These are phyloP conservation scores for Liparis tanakae DNA, from an alignment of 2,797 vertebrate genomes.

Conservation along the genomic window DNA sequence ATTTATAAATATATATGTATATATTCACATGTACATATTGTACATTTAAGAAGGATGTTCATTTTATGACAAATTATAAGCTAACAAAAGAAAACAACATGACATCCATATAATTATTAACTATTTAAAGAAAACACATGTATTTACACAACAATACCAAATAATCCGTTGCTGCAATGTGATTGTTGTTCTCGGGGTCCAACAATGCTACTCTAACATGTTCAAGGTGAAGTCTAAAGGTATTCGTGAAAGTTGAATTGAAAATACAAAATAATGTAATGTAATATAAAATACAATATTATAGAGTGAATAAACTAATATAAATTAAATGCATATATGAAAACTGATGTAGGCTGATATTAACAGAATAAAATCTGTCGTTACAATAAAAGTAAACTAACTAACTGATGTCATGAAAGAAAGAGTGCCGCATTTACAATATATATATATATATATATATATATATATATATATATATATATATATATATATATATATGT, in stretches of 20 bases:
- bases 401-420: not conserved
- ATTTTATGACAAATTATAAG: not conserved
- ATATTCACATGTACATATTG: not conserved
- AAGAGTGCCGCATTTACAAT: not conserved
- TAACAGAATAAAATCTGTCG: not conserved
- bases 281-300: too few relatives aligned
- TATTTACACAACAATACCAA: not conserved
- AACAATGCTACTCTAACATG: not conserved
- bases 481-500: too few relatives aligned
- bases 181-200: not conserved
- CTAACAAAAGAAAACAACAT: not conserved
- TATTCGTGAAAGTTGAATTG: not conserved
- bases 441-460: too few relatives aligned
- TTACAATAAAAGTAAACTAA: too few relatives aligned
- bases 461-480: too few relatives aligned
- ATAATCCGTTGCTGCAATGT: not conserved
- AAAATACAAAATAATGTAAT: not conserved
- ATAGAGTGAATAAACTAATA: not conserved
- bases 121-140: too few relatives aligned
- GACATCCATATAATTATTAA: not conserved
- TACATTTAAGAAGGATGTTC: not conserved
- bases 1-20: too few relatives aligned
- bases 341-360: not conserved
- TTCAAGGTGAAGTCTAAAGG: not conserved
- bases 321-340: not conserved